A percentile compares a stretch with the other conserved stretches of the same genome.
Conservation (phyloP, 1,140 invertebrate species). For the Meloidogyne floridensis region DNA sequence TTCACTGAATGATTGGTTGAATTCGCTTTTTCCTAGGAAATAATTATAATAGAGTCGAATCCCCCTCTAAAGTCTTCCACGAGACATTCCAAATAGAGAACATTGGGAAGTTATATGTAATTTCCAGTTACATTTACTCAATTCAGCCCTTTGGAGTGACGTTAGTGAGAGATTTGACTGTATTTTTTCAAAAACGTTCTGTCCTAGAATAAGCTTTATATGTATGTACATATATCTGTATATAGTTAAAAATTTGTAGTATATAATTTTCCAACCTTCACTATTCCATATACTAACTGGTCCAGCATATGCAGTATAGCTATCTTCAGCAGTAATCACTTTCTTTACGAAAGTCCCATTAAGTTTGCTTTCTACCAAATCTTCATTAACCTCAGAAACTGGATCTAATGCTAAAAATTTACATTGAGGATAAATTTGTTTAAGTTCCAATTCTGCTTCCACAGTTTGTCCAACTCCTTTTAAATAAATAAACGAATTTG, state of each 20-base stretch:
- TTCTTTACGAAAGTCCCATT: conserved; percentile 22
- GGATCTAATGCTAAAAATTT: conserved; percentile 19
- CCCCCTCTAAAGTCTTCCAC: too few species aligned
- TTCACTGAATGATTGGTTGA: not conserved
- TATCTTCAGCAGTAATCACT: conserved; percentile 16
- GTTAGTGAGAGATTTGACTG: too few species aligned
- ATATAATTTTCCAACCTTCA: not conserved
- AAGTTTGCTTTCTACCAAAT: conserved; percentile 13
- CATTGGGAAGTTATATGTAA: too few species aligned
- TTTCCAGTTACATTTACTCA: too few species aligned
- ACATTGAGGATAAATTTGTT: conserved; percentile 19
- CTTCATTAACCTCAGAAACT: conserved; percentile 12
- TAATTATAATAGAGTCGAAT: too few species aligned
- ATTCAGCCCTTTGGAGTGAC: too few species aligned
- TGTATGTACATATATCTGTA: too few species aligned
- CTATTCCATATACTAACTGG: not conserved
- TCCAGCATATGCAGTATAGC: not conserved
- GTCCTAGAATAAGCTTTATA: too few species aligned
- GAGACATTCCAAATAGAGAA: too few species aligned
- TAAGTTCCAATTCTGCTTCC: conserved; percentile 9
- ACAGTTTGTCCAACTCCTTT: conserved; percentile 19
- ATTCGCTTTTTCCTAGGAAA: not conserved
- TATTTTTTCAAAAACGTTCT: too few species aligned
- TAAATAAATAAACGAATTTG: not conserved
- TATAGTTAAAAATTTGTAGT: too few species aligned